phyloP scores from a whole-genome alignment of 2,113 vertebrate genomes.

The Cyphomyrus plagiostoma region DNA sequence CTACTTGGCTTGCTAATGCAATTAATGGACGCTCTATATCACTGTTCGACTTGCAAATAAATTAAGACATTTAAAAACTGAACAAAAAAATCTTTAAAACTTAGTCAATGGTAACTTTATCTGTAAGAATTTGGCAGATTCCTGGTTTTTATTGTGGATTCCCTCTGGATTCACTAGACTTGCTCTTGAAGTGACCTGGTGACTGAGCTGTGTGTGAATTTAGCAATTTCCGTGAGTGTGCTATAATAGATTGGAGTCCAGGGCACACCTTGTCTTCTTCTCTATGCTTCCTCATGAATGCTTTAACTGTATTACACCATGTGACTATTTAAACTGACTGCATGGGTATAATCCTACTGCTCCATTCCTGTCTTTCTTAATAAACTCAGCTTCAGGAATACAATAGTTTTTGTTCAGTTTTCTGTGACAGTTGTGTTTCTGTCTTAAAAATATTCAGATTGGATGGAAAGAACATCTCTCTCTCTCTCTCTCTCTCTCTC shows the following conservation, averaged over 20 bases:
- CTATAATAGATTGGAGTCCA: not conserved
- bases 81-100: not conserved
- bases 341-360: not conserved
- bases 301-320: not conserved
- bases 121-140: not conserved
- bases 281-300: not conserved
- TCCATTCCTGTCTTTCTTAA: not conserved
- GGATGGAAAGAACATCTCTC: not conserved
- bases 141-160: not conserved
- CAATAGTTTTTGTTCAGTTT: not conserved
- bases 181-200: not conserved
- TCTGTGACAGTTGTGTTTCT: not conserved
- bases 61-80: not conserved
- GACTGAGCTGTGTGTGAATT: slow-evolving; percentile 1
- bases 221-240: not conserved
- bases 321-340: not conserved
- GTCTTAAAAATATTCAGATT: not conserved
- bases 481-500: not conserved
- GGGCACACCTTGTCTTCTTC: not conserved
- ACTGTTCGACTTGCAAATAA: not conserved
- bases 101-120: not conserved
- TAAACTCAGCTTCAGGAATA: not conserved
- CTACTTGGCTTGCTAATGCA: not conserved
- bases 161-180: not conserved
- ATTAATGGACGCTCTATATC: not conserved